A percentile compares a stretch with the other conserved stretches of the same genome.
Conservation (phyloP, 2,797 vertebrate genomes). For the Neomorphus geoffroyi region DNA sequence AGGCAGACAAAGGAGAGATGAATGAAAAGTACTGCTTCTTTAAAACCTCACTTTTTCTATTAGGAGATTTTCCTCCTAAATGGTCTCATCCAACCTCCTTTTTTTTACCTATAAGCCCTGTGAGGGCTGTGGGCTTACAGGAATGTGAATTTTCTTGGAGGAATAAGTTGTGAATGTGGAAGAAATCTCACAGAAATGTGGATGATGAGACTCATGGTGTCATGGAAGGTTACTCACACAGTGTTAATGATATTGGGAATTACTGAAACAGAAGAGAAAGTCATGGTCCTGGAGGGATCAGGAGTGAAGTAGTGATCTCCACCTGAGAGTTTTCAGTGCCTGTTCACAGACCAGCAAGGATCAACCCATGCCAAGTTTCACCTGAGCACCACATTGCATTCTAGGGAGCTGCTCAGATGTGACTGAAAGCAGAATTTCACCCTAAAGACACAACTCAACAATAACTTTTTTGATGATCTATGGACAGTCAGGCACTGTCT, state of each 20-base stretch:
- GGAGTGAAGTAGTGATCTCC: background rate
- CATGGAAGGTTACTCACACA: background rate
- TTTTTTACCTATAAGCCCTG: background rate
- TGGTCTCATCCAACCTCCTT: background rate
- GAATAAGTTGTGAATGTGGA: background rate
- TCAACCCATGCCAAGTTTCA: background rate
- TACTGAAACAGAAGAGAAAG: background rate
- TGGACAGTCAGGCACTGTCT: background rate
- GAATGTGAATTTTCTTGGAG: background rate
- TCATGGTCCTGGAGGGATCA: background rate
- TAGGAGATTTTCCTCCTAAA: background rate
- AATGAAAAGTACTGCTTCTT: background rate
- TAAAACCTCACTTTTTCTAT: background rate
- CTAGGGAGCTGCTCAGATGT: background rate
- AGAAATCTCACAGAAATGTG: background rate
- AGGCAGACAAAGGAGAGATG: background rate
- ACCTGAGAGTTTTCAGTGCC: background rate
- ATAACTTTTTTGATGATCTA: background rate
- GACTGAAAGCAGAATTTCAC: background rate
- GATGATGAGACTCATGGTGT: background rate
- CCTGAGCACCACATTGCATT: background rate
- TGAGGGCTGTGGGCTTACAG: background rate
- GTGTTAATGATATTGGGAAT: background rate
- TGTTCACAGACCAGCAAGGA: background rate
- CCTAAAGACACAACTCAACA: background rate